Evolutionary conservation across 2,888 invertebrate species (phyloP), one percentile per base, ranked within the genome.

Genomic region (Smittia aterrima): DNA sequence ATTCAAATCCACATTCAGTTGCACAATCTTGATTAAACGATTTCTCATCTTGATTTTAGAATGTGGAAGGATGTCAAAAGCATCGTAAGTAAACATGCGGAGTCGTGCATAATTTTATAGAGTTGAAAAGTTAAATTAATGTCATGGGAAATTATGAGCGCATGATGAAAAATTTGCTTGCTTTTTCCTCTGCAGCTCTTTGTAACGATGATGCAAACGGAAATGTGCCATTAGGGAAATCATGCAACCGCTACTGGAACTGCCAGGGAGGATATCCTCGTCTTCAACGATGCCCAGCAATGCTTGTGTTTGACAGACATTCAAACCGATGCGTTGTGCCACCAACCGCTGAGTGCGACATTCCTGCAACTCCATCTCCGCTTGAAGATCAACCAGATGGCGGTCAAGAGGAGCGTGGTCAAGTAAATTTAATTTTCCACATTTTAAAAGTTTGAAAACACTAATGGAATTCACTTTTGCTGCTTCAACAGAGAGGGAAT

Each of bases 211-310:
- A 94, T 79, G 87, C 95, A 72, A 95, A 95, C 82, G 95, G 95
- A 76, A 94, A 95, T 83, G 95, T 95, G 11, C 91, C 94, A 0
- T 86, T 95, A 11, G 94, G 95, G 78, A 95, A 95, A 83, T 95
- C 94, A 71, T 95, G 95, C 87, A 95, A 95, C 85, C 87, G 95
- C 13, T 95, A 95, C 84, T 95, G 95, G 95, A 93, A 94, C 80
- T 95, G 95, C 81, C 94, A 95, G 81, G 95, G 95, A 3, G 95
- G 95, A 0, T 95, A 95, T 83, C 95, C 95, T 4, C 90, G 95
- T 75, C 88, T 95, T 4, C 95, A 95, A 81, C 86, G 95, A 68
- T 95, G 95, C 81, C 94, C 94, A 0, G 94, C 95, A 41, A 94
- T 93, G 92, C 83, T 95, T 79, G 95, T 95, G 9, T 95, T 94